Evolutionary conservation across 2,113 vertebrate genomes (phyloP), one percentile per base, ranked within the genome.

Genomic region (Reinhardtius hippoglossoides): DNA sequence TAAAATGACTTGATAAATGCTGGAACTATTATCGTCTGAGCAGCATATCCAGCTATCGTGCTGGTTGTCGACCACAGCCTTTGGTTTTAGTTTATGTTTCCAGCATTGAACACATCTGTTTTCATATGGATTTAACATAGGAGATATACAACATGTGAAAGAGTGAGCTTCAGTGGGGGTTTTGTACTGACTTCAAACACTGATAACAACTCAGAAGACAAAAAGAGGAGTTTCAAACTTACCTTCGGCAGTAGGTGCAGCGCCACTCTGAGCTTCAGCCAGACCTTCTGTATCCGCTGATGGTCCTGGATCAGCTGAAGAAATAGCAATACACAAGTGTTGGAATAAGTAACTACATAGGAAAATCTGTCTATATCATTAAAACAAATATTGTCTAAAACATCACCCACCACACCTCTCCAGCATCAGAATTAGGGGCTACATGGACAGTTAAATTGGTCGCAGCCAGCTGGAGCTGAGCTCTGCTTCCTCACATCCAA

Each of bases 221-320:
- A 42, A 16, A 58, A 6, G n/a, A 55, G 5, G 3, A 59, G n/a
- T 62, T 48, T 66, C 40, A 9, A 14, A 67, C 67, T 76, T 74
- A 91, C 91, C 88, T 76, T 92, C 85, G 59, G 67, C 64, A 62
- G 91, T 91, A 9, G 91, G 88, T 14, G 84, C 85, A 71, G 87
- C 71, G 74, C 89, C 91, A 74, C 91, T 91, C 74, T 92, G 91
- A 71, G 91, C 76, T 60, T 88, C 91, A 26, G 80, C 69, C 68
- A 85, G 15, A 75, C 46, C 78, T 3, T 91, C 89, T 54, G 82
- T 13, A 18, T 90, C 91, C n/a, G 74, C 61, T 16, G 88, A 76
- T 20, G 74, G 50, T 20, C 80, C 78, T 0, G 40, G 78, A 72
- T 88, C 76, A 44, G 76, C 91, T 92, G 80, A 31, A 74, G 26